Conservation (phyloP, 2,888 invertebrate species). For the Philereme transversata region DNA sequence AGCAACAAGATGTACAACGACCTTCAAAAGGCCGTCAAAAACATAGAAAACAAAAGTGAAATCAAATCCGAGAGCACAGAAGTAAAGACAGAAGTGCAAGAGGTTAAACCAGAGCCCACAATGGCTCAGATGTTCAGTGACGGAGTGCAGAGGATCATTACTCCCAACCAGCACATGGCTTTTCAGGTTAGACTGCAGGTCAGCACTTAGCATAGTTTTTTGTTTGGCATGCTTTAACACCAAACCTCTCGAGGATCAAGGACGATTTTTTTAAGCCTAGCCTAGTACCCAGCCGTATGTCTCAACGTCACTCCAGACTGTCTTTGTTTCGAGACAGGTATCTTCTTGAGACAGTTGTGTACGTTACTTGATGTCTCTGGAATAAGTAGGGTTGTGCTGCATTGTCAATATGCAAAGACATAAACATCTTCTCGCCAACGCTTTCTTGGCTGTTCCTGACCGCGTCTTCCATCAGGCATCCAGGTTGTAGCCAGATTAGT, state of each 20-base stretch:
- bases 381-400: no score
- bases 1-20: conserved; percentile 69
- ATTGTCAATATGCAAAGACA: no score
- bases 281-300: no score
- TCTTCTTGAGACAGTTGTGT: no score
- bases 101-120: conserved; percentile 56
- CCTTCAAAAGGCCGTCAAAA: conserved; percentile 70
- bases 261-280: no score
- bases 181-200: conserved; percentile 57
- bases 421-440: no score
- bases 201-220: conserved; percentile 16
- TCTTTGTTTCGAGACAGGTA: no score
- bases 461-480: no score
- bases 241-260: neutral
- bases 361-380: no score
- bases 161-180: conserved; percentile 67
- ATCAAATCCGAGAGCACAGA: conserved; percentile 61
- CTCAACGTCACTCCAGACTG: no score
- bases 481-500: no score
- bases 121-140: conserved; percentile 61
- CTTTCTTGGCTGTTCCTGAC: no score
- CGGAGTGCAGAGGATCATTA: conserved; percentile 62
- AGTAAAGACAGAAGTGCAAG: conserved; percentile 56
- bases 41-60: conserved; percentile 64
- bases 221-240: conserved; percentile 14